Evolutionary conservation across 2,888 invertebrate species (phyloP).

Genomic region (Drosophila pseudotakahashii): DNA sequence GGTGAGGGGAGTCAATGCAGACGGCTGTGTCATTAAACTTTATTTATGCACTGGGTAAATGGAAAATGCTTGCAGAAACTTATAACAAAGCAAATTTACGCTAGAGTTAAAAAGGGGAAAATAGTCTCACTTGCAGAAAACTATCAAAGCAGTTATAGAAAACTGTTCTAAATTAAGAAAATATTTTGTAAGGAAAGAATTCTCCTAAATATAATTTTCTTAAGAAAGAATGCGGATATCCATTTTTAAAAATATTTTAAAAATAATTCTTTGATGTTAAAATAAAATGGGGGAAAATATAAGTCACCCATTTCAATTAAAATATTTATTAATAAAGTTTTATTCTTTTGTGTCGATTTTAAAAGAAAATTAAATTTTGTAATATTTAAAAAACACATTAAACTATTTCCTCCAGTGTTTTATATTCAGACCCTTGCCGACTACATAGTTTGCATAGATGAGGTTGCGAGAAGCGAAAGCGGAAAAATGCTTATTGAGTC

Average conservation of each 20-base stretch:
- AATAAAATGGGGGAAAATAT: too few relatives aligned
- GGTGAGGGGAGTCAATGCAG: constrained; percentile 31
- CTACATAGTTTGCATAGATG: constrained; percentile 35
- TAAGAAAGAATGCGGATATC: too few relatives aligned
- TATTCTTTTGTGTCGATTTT: too few relatives aligned
- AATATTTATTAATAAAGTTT: too few relatives aligned
- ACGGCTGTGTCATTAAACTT: constrained; percentile 89
- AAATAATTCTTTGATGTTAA: too few relatives aligned
- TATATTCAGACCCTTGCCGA: constrained; percentile 11
- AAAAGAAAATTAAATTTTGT: too few relatives aligned
- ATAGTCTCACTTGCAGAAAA: constrained; percentile 9
- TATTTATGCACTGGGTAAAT: constrained; percentile 93
- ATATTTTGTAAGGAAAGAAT: too few relatives aligned
- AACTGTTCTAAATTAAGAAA: too few relatives aligned
- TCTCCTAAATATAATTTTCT: too few relatives aligned
- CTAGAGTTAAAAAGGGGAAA: constrained; percentile 6
- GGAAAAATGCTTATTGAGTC: constrained; percentile 40
- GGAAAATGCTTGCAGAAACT: constrained; percentile 88
- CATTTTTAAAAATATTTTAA: too few relatives aligned
- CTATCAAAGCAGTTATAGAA: background rate
- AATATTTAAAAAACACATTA: too few relatives aligned
- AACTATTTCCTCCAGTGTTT: constrained; percentile 10
- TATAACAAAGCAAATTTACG: constrained; percentile 73
- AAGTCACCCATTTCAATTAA: too few relatives aligned
- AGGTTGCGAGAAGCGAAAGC: constrained; percentile 34